Conservation (phyloP, 1,140 invertebrate species). For the Heliothis subflexa region DNA sequence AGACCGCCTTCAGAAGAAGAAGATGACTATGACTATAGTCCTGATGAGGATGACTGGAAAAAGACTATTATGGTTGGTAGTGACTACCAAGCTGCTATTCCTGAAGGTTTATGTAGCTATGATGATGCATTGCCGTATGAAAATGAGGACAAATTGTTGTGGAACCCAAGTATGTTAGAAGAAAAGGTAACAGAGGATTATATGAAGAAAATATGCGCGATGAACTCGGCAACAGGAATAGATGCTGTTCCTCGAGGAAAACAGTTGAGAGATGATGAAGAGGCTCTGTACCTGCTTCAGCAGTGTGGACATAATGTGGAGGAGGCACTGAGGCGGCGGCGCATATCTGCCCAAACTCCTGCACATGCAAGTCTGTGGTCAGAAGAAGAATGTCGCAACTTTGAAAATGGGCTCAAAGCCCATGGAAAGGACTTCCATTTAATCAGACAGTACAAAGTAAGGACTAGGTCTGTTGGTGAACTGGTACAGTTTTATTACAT, state of each 20-base stretch:
- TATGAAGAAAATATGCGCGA: slow-evolving; percentile 88
- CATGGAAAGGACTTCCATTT: slow-evolving; percentile 98
- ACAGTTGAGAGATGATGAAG: slow-evolving; percentile 97
- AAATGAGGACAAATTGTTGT: slow-evolving; percentile 97
- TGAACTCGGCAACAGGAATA: slow-evolving; percentile 86
- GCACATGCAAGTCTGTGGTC: slow-evolving; percentile 96
- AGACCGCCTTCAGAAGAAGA: slow-evolving; percentile 87
- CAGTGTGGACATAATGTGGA: slow-evolving; percentile 98
- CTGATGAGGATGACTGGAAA: slow-evolving; percentile 92
- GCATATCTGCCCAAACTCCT: slow-evolving; percentile 87
- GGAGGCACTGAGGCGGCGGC: slow-evolving; percentile 94
- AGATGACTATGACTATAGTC: slow-evolving; percentile 91
- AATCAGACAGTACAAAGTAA: slow-evolving; percentile 97
- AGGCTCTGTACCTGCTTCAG: slow-evolving; percentile 95
- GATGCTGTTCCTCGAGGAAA: slow-evolving; percentile 90
- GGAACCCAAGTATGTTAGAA: slow-evolving; percentile 94
- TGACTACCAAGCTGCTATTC: slow-evolving; percentile 97
- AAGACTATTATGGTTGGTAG: slow-evolving; percentile 98
- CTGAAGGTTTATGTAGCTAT: slow-evolving; percentile 96
- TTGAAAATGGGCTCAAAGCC: slow-evolving; percentile 96
- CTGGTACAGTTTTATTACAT: slow-evolving; percentile 99
- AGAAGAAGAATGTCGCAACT: slow-evolving; percentile 98
- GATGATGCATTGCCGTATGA: slow-evolving; percentile 97
- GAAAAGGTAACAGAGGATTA: slow-evolving; percentile 94
- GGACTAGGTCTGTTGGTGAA: slow-evolving; percentile 98